Base-by-base conservation (phyloP, 2,797 vertebrate species). In the Numenius phaeopus region DNA sequence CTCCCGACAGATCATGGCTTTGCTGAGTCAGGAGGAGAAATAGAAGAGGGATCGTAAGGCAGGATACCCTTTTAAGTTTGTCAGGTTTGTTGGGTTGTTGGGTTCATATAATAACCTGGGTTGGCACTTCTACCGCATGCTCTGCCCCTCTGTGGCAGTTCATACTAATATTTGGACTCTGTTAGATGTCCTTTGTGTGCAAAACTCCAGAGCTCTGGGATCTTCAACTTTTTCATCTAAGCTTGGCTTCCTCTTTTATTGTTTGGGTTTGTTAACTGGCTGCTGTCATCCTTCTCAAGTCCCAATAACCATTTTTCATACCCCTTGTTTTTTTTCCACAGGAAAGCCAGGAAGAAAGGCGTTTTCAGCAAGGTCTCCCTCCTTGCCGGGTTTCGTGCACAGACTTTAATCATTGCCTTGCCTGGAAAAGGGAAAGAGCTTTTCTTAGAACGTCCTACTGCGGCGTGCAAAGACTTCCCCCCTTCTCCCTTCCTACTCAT, bases 401-500 rank as follows among this genome's bases (percentile, higher is more conserved):
- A 57, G 72, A 81, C 90, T 97, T 96, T 97, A 97, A 97, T 97
- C 94, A 85, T 73, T 82, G 84, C 91, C 14, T 70, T 73, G 95
- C 79, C 78, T 83, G 92, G 93, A 93, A 96, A 94, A 95, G 89
- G 91, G 90, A 87, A 86, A 90, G 55, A 75, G 76, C 44, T 95
- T 93, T 91, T 89, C 92, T 90, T 87, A 96, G 94, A 88, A 90
- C 1, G 93, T 93, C 71, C 86, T 92, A 96, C 89, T 7, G 66
- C n/a, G 44, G 70, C 10, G 1, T 93, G 89, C 83, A 94, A 95
- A 94, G 79, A 92, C 87, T 97, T 96, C 93, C 96, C 94, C 64
- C 73, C 39, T 89, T 94, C 69, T 94, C 94, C 87, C 80, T 96
- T 98, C 94, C 85, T 92, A 92, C 95, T 96, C 96, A 96, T 98